These are phyloP conservation scores for Dendrolimus punctatus DNA, from an alignment of 1,140 invertebrate genomes.

Conservation along the genomic window DNA sequence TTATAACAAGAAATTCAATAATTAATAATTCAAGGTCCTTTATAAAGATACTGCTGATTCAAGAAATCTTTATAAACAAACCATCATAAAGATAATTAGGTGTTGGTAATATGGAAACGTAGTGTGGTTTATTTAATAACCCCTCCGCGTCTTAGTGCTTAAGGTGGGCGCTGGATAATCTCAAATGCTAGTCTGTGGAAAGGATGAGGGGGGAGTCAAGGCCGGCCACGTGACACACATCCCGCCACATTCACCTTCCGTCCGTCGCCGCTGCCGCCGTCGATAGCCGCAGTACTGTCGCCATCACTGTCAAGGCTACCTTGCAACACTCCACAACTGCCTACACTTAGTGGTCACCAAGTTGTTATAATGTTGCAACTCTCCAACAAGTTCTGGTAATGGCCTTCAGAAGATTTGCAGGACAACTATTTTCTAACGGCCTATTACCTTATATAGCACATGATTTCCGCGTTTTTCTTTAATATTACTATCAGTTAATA, in stretches of 20 bases:
- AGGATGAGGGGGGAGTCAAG: conserved; percentile 57
- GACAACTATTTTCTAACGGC: conserved; percentile 6
- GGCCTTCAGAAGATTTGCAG: conserved; percentile 18
- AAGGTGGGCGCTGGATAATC: neutral
- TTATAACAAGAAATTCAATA: too few relatives aligned
- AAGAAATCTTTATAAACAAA: neutral
- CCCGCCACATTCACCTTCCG: conserved; percentile 65
- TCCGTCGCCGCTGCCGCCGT: conserved; percentile 22
- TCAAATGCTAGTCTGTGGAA: conserved; percentile 18
- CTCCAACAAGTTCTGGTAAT: conserved; percentile 12
- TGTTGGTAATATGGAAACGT: too few relatives aligned
- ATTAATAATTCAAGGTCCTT: too few relatives aligned
- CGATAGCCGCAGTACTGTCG: conserved; percentile 30
- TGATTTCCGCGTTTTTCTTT: neutral
- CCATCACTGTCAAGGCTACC: conserved; percentile 61
- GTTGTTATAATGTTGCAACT: conserved; percentile 47
- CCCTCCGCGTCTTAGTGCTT: neutral
- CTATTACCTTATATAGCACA: neutral
- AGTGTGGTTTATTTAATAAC: too few relatives aligned
- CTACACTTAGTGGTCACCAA: conserved; percentile 32
- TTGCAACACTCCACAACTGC: conserved; percentile 43
- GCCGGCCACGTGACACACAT: conserved; percentile 52
- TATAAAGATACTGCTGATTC: too few relatives aligned
- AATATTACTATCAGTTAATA: too few relatives aligned
- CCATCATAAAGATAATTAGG: too few relatives aligned